A percentile compares a stretch with the other conserved stretches of the same genome.
Evolutionary conservation across 2,113 vertebrate species (phyloP).

Genomic region (Thymallus thymallus): DNA sequence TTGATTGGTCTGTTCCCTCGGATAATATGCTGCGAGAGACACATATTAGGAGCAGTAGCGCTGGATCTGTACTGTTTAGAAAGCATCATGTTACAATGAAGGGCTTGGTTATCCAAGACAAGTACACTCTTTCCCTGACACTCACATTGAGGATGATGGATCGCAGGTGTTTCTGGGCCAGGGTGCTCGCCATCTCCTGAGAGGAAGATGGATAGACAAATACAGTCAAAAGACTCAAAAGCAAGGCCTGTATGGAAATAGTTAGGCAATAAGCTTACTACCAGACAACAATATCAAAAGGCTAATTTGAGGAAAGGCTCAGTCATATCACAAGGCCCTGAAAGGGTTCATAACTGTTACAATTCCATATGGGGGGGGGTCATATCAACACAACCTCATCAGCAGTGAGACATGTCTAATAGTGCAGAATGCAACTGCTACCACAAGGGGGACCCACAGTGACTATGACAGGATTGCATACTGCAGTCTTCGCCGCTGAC

Average conservation of each 20-base stretch:
- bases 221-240: not conserved
- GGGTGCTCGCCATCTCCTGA: slow-evolving; percentile 94
- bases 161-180: slow-evolving; percentile 96
- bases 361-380: too few species aligned
- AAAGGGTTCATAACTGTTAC: too few species aligned
- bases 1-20: slow-evolving; percentile 97
- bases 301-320: too few species aligned
- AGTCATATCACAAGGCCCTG: too few species aligned
- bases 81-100: not conserved
- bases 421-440: not conserved
- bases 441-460: not conserved
- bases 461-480: not conserved
- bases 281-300: too few species aligned
- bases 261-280: too few species aligned
- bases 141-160: slow-evolving; percentile 97
- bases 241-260: too few species aligned
- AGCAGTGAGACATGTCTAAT: slow-evolving; percentile 16
- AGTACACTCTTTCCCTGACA: slow-evolving; percentile 42
- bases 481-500: not conserved
- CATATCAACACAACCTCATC: too few species aligned
- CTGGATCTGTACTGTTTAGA: not conserved
- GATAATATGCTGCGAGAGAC: slow-evolving; percentile 85
- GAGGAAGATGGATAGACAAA: slow-evolving; percentile 25
- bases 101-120: not conserved
- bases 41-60: not conserved